Evolutionary conservation across 1,140 invertebrate genomes (phyloP).

Genomic region (Metaphire vulgaris): DNA sequence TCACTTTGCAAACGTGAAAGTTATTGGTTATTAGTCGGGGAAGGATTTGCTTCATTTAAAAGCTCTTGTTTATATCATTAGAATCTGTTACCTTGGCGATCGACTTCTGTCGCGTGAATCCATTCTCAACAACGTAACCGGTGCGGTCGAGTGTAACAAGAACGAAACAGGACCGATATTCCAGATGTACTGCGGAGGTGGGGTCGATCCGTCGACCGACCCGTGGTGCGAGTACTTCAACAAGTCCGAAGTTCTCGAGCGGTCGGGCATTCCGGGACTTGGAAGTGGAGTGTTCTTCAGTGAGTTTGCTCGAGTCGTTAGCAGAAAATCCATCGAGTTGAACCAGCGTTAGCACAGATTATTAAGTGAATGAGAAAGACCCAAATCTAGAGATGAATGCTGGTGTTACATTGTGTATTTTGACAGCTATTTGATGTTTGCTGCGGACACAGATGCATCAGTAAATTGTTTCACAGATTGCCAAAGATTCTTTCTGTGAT

Average conservation of each 20-base stretch:
- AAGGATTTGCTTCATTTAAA: no score
- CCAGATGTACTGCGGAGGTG: constrained; percentile 55
- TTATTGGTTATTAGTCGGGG: no score
- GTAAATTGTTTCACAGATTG: neutral
- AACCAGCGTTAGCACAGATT: neutral
- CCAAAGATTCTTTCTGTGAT: no score
- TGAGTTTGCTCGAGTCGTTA: constrained; percentile 45
- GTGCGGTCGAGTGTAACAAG: constrained; percentile 64
- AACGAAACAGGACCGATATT: constrained; percentile 51
- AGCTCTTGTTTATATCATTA: constrained; percentile 52
- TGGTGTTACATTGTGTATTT: neutral
- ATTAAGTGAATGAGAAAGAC: neutral
- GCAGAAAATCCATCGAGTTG: neutral
- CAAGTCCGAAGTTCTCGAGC: constrained; percentile 52
- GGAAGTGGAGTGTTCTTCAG: constrained; percentile 69
- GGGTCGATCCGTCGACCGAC: constrained; percentile 27
- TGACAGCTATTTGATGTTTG: neutral
- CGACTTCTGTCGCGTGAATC: constrained; percentile 62
- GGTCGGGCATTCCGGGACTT: constrained; percentile 69
- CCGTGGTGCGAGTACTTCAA: constrained; percentile 28
- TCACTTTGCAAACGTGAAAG: no score
- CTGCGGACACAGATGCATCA: neutral
- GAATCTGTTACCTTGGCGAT: constrained; percentile 86
- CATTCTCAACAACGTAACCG: constrained; percentile 28
- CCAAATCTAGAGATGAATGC: neutral